Percentiles rank a stretch among this genome's conserved stretches.
Evolutionary conservation across 2,113 vertebrate genomes (phyloP).

Genomic region (Cranoglanis bouderius): DNA sequence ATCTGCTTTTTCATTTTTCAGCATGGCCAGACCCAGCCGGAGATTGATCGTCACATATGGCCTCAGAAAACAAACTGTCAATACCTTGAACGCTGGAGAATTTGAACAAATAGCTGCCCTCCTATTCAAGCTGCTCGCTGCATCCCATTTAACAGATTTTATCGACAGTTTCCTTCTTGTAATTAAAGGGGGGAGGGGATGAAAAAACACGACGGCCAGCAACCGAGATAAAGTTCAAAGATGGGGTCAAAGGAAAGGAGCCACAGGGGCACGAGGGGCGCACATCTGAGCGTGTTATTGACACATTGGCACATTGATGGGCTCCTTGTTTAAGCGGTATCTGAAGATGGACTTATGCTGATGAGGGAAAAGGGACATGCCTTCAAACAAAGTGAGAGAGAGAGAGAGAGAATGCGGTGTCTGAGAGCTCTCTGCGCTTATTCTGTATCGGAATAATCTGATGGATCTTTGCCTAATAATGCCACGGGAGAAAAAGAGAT

Average conservation of each 20-base stretch:
- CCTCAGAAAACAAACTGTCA: slow-evolving; percentile 96
- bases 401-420: neutral
- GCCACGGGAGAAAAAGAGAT: neutral
- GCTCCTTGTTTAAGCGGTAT: slow-evolving; percentile 95
- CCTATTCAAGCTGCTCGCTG: slow-evolving; percentile 90
- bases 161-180: slow-evolving; percentile 99
- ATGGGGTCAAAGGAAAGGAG: slow-evolving; percentile 97
- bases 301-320: slow-evolving; percentile 92
- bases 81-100: slow-evolving; percentile 92
- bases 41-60: slow-evolving; percentile 95
- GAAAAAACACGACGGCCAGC: slow-evolving; percentile 91
- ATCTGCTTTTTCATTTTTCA: slow-evolving; percentile 92
- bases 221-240: slow-evolving; percentile 99
- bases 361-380: slow-evolving; percentile 84
- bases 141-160: slow-evolving; percentile 99
- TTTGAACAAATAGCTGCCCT: slow-evolving; percentile 93
- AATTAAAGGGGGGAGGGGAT: slow-evolving; percentile 89
- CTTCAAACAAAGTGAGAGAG: slow-evolving; percentile 43
- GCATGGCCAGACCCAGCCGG: slow-evolving; percentile 88
- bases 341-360: slow-evolving; percentile 94
- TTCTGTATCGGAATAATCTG: slow-evolving; percentile 5
- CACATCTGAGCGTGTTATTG: slow-evolving; percentile 92
- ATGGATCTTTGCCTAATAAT: slow-evolving; percentile 11
- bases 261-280: slow-evolving; percentile 79
- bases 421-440: slow-evolving; percentile 1